Percentiles rank a stretch among this genome's conserved stretches.
Evolutionary conservation across 2,888 invertebrate genomes (phyloP).

Genomic region (Dolomedes plantarius): DNA sequence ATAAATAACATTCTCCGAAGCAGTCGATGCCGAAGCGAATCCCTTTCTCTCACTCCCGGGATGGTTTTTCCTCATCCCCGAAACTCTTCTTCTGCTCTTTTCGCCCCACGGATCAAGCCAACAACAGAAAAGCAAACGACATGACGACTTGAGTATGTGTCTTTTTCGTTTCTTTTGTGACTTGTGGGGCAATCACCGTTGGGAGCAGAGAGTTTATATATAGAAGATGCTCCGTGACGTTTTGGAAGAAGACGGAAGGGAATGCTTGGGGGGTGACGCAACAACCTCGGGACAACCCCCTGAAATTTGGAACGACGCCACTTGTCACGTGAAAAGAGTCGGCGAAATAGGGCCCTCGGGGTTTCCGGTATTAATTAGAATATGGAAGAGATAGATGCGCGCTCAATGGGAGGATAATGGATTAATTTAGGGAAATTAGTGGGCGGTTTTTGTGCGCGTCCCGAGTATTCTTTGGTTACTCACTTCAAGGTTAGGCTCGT

Average conservation of each 20-base stretch:
- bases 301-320: background rate
- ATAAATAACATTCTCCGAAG: slow-evolving; percentile 11
- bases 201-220: background rate
- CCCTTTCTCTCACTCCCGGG: background rate
- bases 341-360: background rate
- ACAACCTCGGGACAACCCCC: background rate
- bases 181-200: slow-evolving; percentile 1
- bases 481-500: no score
- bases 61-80: background rate
- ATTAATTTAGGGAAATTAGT: no score
- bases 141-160: background rate
- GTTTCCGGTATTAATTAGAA: background rate
- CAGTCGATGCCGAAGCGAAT: background rate
- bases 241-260: background rate
- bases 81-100: background rate
- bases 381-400: background rate
- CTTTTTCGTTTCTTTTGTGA: background rate
- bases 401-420: background rate
- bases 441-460: no score
- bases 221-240: background rate
- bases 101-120: background rate
- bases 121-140: background rate
- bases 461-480: no score
- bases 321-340: background rate
- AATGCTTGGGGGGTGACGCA: slow-evolving; percentile 3